phyloP scores from a whole-genome alignment of 2,113 vertebrate genomes.

The Esox niger region DNA sequence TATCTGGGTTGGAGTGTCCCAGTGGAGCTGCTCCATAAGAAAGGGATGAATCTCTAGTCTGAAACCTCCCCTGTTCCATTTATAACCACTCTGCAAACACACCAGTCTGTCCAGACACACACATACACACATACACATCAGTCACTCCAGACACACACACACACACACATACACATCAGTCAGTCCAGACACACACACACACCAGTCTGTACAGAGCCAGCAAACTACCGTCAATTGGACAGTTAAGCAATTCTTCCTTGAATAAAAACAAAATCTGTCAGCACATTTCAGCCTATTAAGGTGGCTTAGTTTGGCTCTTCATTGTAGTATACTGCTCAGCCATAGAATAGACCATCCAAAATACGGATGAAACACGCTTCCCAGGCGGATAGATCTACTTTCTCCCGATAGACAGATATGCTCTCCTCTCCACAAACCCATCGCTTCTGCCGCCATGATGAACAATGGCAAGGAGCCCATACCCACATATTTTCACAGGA shows the following conservation, averaged over 20 bases:
- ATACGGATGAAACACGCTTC: no score
- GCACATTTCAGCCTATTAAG: no score
- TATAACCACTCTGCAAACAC: neutral
- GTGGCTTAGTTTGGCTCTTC: no score
- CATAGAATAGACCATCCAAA: no score
- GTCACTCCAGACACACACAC: constrained; percentile 12
- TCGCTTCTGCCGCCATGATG: constrained; percentile 33
- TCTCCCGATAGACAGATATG: constrained; percentile 1
- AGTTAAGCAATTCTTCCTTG: no score
- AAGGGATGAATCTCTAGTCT: neutral
- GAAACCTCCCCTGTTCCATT: constrained; percentile 15
- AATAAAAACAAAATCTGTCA: no score
- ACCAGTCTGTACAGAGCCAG: no score
- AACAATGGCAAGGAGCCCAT: constrained; percentile 29
- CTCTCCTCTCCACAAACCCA: constrained; percentile 36
- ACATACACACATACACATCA: no score
- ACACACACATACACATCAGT: neutral
- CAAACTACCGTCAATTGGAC: no score
- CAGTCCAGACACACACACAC: constrained; percentile 3
- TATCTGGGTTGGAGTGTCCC: constrained; percentile 15
- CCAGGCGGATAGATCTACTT: no score
- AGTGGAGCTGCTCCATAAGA: constrained; percentile 20
- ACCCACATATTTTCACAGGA: constrained; percentile 38
- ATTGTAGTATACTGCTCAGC: no score
- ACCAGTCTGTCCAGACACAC: no score